These are phyloP conservation scores for Araneus ventricosus DNA, from an alignment of 1,140 invertebrate species.

Conservation along the genomic window DNA sequence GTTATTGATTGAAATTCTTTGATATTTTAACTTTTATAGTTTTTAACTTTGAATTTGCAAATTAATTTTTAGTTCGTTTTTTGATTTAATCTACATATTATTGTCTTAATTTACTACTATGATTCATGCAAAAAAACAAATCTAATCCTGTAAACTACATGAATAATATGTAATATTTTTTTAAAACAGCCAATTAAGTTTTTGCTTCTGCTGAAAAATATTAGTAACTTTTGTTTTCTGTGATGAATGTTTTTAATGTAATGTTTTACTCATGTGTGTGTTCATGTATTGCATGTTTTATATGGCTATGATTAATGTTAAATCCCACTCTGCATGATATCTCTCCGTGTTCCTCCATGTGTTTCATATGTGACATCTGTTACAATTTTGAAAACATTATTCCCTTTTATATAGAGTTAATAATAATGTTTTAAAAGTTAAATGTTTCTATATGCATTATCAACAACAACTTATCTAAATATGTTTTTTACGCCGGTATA, in stretches of 20 bases:
- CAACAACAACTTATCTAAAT: too few species aligned
- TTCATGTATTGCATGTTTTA: slow-evolving; percentile 28
- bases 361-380: background rate
- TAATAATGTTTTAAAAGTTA: too few species aligned
- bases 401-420: too few species aligned
- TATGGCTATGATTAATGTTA: slow-evolving; percentile 11
- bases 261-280: background rate
- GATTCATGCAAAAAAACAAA: background rate
- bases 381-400: too few species aligned
- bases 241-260: background rate
- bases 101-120: background rate
- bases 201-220: background rate
- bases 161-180: background rate
- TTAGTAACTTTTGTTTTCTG: slow-evolving; percentile 13
- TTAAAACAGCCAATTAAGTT: background rate
- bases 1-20: background rate
- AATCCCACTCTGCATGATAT: slow-evolving; percentile 64
- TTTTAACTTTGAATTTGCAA: background rate
- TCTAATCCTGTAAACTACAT: background rate
- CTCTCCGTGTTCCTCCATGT: background rate
- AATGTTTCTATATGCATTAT: too few species aligned
- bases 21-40: too few species aligned
- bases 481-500: too few species aligned
- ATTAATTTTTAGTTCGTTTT: background rate
- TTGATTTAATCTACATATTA: background rate